Evolutionary conservation across 2,797 vertebrate genomes (phyloP).

Genomic region (Holocentrus rufus): DNA sequence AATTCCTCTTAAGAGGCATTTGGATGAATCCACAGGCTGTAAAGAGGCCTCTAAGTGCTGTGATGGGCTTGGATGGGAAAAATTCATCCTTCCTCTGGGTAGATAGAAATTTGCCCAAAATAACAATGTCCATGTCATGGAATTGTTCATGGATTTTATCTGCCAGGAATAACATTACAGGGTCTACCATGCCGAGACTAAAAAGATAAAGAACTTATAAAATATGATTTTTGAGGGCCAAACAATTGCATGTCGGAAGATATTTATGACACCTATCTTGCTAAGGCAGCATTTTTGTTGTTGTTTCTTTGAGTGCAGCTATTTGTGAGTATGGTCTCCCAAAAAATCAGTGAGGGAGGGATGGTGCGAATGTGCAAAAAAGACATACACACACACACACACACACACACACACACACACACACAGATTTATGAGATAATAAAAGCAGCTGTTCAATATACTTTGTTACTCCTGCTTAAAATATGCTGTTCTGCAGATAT

Average conservation of each 20-base stretch:
- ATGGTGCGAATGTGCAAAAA: not conserved
- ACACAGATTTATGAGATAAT: not conserved
- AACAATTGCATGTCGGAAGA: not conserved
- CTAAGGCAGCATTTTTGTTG: too few species aligned
- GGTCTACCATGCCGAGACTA: not conserved
- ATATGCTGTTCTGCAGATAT: not conserved
- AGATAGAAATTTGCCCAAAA: slow-evolving; percentile 10
- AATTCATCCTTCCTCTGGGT: slow-evolving; percentile 37
- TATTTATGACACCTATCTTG: not conserved
- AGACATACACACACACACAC: not conserved
- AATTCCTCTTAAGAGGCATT: slow-evolving; percentile 8
- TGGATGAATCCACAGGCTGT: slow-evolving; percentile 41
- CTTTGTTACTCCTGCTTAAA: not conserved
- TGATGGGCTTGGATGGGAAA: slow-evolving; percentile 39
- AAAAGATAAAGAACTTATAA: not conserved
- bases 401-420: not conserved
- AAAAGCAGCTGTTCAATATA: not conserved
- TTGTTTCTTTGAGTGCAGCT: too few species aligned
- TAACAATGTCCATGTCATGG: slow-evolving; percentile 20
- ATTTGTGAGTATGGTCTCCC: too few species aligned
- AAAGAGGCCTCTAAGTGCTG: slow-evolving; percentile 52
- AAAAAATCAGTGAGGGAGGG: too few species aligned
- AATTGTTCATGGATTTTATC: slow-evolving; percentile 8
- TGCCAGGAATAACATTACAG: not conserved
- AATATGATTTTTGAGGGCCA: not conserved